Evolutionary conservation across 2,113 vertebrate genomes (phyloP), one percentile per base, ranked within the genome.

Genomic region (Fulmarus glacialis): DNA sequence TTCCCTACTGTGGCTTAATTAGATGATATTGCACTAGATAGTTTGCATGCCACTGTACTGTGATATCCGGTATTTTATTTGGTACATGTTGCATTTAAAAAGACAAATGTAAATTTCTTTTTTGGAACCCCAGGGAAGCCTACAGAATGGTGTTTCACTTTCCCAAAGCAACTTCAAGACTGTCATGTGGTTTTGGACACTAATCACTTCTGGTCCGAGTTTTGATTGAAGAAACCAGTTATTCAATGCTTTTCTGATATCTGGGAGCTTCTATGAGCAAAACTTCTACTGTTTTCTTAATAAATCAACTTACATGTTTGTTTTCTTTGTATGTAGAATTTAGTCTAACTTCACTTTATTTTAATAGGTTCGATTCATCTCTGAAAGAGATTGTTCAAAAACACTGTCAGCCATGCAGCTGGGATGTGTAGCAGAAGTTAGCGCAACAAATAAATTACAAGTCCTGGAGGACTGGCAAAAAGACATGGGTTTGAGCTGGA

Each of bases 321-420:
- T 22, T 71, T 75, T 66, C 52, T 56, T 42, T 47, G 18, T n/a
- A 20, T 38, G 26, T 45, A 36, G 30, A 67, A 52, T 42, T 97
- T 59, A 62, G 11, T 66, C 12, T 90, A 52, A 63, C 53, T 71
- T 66, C 56, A 26, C 30, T 47, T 87, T 21, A 20, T 82, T 56
- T 92, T 26, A 8, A 15, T 93, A 99, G 99, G 99, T 99, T 86
- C 97, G 98, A 27, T 93, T 99, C 84, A 74, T 99, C 91, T 98
- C 97, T 42, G 98, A 99, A 79, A 96, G 87, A 45, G 88, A 98
- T 27, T 98, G 98, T 87, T 97, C 98, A 4, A 95, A 99, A 70
- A 89, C 93, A 4, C 94, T 98, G 16, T 98, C 98, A 38, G 97
- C 97, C n/a, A 52, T 98, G 95, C 98, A 97, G 88, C 97, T 98